Conservation (phyloP, 2,888 invertebrate genomes). For the Rhorus exstirpatorius region DNA sequence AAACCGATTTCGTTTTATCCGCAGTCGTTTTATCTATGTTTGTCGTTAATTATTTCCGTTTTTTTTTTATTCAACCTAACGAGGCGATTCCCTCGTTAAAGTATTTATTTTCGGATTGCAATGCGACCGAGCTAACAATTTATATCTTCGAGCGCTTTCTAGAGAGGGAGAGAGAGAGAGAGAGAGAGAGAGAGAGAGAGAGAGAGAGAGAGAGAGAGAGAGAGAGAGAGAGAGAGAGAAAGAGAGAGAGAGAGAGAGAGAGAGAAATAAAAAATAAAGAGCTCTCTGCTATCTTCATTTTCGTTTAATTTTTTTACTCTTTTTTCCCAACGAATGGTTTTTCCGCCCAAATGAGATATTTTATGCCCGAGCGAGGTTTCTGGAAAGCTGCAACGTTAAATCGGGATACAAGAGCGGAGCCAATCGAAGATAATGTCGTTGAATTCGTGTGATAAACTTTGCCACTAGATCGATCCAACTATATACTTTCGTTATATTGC, state of each 20-base stretch:
- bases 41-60: background rate
- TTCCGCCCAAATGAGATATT: slow-evolving; percentile 55
- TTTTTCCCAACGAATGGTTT: slow-evolving; percentile 54
- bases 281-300: background rate
- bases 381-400: slow-evolving; percentile 79
- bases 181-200: too few species aligned
- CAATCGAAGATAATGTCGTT: slow-evolving; percentile 80
- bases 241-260: too few species aligned
- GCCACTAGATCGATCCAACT: slow-evolving; percentile 78
- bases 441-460: slow-evolving; percentile 81
- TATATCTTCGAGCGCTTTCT: too few species aligned
- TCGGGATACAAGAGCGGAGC: slow-evolving; percentile 71
- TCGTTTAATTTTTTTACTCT: background rate
- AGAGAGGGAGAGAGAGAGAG: too few species aligned
- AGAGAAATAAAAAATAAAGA: too few species aligned
- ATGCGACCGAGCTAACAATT: slow-evolving; percentile 27
- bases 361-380: slow-evolving; percentile 45
- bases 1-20: slow-evolving; percentile 11
- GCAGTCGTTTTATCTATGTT: slow-evolving; percentile 8
- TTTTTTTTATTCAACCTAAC: slow-evolving; percentile 18
- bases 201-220: too few species aligned
- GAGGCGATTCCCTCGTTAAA: slow-evolving; percentile 31
- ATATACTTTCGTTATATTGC: slow-evolving; percentile 33
- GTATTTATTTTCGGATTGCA: slow-evolving; percentile 49
- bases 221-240: too few species aligned